Base-by-base conservation (phyloP, 2,113 vertebrate genomes). In the Elaphurus davidianus region DNA sequence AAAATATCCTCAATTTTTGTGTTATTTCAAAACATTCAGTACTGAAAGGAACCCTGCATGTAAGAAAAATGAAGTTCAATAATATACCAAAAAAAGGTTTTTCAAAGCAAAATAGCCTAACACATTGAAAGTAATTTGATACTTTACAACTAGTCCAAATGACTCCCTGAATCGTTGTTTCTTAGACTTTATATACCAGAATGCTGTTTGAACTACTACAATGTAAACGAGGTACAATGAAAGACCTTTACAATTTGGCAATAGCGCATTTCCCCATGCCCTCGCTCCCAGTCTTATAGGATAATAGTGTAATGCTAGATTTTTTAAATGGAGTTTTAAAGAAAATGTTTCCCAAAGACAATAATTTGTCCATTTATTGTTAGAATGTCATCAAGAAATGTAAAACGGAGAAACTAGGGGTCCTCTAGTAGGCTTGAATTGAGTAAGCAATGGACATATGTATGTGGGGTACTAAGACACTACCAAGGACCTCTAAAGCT, bases 11-110 rank as follows among this genome's bases (percentile, higher is more conserved):
- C n/a, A 92, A 82, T 71, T 43, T 87, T 89, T 7, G 13, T 52
- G 50, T 71, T 97, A 74, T 89, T 95, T 92, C 23, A 62, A 94
- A 97, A 84, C 6, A 57, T 87, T 90, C 50, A 52, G 11, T 45
- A 78, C 57, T 92, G 50, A 97, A 98, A 97, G 1, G 0, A 5
- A 76, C 2, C 14, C 94, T 91, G 87, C 10, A 14, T 28, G 43
- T 36, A 85, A 78, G n/a, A 91, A 87, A 14, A 91, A 90, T 3
- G 87, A 98, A 54, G 0, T 90, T 82, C 23, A 40, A 33, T 60
- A 74, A 88, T 19, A 83, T 6, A 81, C 19, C 14, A n/a, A 74
- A 33, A 0, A 93, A 93, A 90, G 8, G 0, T 36, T 97, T 97
- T 88, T 47, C 47, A 82, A 96, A 54, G 25, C 17, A 60, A 95